These are phyloP conservation scores for Drosophila arizonae DNA, from an alignment of 1,140 invertebrate species.

Conservation along the genomic window DNA sequence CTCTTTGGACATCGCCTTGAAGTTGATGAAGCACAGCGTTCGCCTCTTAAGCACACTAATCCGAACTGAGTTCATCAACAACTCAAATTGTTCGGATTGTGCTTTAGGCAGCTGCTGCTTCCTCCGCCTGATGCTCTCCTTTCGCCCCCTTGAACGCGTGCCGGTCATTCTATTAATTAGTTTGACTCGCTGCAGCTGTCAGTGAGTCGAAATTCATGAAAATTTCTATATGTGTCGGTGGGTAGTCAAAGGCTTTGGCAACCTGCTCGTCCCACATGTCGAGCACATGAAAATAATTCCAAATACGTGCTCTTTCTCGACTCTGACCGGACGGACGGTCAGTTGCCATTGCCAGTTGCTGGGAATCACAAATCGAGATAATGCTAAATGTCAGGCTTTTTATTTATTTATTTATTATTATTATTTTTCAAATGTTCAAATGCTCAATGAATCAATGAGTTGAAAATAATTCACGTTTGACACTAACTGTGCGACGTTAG, in stretches of 20 bases:
- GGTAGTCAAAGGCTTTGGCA: constrained; percentile 15
- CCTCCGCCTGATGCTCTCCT: background rate
- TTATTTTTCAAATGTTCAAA: background rate
- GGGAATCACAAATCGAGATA: constrained; percentile 14
- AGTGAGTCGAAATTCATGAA: constrained; percentile 25
- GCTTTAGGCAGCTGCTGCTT: constrained; percentile 7
- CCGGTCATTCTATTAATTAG: constrained; percentile 46
- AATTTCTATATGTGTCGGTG: constrained; percentile 3
- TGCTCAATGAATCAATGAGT: constrained; percentile 5
- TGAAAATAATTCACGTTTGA: background rate
- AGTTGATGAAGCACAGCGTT: constrained; percentile 35
- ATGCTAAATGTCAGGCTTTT: constrained; percentile 22
- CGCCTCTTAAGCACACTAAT: background rate
- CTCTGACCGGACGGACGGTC: background rate
- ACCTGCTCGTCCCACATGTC: constrained; percentile 31
- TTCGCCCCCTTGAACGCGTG: constrained; percentile 6
- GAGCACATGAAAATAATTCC: constrained; percentile 33
- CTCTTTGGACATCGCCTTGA: constrained; percentile 20
- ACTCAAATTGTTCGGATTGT: background rate
- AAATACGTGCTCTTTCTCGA: constrained; percentile 20
- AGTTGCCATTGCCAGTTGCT: background rate
- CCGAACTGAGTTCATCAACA: constrained; percentile 32
- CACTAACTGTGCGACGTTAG: background rate
- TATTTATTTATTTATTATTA: background rate
- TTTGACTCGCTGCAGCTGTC: constrained; percentile 43